Evolutionary conservation across 2,888 invertebrate genomes (phyloP).

Genomic region (Uloborus plumipes): DNA sequence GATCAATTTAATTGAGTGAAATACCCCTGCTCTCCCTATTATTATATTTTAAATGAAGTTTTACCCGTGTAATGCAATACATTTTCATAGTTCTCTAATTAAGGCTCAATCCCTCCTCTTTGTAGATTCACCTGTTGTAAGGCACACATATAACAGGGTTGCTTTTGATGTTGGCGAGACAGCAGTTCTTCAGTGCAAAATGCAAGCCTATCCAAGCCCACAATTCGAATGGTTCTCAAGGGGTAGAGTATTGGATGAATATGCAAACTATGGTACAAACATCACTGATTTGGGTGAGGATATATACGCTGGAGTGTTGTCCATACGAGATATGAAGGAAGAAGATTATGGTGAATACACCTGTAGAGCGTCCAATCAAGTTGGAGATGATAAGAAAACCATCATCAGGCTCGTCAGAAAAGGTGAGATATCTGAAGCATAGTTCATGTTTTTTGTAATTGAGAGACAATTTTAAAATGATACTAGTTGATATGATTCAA

Average conservation of each 20-base stretch:
- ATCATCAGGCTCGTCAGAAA: constrained; percentile 84
- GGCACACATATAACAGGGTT: constrained; percentile 78
- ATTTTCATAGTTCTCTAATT: background rate
- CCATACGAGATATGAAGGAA: constrained; percentile 73
- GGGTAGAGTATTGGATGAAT: constrained; percentile 65
- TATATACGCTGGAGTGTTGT: constrained; percentile 84
- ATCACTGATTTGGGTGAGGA: constrained; percentile 87
- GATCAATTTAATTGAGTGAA: too few species aligned
- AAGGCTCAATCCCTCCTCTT: constrained; percentile 39
- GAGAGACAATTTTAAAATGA: too few species aligned
- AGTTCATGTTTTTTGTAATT: too few species aligned
- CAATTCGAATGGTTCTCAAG: constrained; percentile 86
- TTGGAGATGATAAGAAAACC: constrained; percentile 77
- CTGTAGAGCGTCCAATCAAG: constrained; percentile 86
- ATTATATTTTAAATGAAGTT: background rate
- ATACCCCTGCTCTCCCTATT: too few species aligned
- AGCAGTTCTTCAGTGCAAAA: constrained; percentile 88
- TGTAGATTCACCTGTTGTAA: constrained; percentile 85
- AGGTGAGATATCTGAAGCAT: constrained; percentile 70
- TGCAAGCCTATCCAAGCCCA: constrained; percentile 92
- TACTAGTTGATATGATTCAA: too few species aligned
- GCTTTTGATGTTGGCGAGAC: constrained; percentile 87
- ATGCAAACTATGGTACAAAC: constrained; percentile 87
- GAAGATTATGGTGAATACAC: constrained; percentile 90
- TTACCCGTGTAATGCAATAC: background rate